These are phyloP conservation scores for Goniozus legneri DNA, from an alignment of 1,140 invertebrate species.

Conservation along the genomic window DNA sequence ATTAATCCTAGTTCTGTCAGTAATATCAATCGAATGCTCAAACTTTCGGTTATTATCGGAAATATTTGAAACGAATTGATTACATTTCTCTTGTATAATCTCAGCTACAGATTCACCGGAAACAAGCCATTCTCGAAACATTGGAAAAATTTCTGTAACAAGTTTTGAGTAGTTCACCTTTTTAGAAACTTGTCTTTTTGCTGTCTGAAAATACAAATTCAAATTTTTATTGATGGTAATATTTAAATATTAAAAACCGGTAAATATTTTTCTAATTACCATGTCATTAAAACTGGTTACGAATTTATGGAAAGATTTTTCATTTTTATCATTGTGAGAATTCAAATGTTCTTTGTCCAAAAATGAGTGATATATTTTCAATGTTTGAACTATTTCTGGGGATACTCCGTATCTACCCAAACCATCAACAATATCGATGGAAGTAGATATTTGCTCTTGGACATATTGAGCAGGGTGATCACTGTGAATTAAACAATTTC, in stretches of 20 bases:
- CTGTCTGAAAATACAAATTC: too few species aligned
- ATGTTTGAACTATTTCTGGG: conserved; percentile 24
- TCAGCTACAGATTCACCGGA: too few species aligned
- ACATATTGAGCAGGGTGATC: background rate
- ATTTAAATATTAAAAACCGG: conserved; percentile 10
- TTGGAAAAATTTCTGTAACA: background rate
- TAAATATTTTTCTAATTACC: conserved; percentile 4
- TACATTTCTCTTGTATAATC: too few species aligned
- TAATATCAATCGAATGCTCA: too few species aligned
- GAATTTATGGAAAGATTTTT: conserved; percentile 7
- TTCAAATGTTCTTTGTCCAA: conserved; percentile 15
- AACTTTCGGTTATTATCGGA: too few species aligned
- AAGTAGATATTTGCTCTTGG: conserved; percentile 11
- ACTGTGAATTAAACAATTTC: conserved; percentile 25
- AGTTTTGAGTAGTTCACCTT: background rate
- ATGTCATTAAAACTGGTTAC: background rate
- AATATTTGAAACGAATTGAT: too few species aligned
- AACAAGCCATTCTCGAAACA: conserved; percentile 8
- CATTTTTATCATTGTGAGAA: background rate
- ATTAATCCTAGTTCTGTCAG: too few species aligned
- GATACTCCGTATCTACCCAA: conserved; percentile 31
- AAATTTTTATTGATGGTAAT: too few species aligned
- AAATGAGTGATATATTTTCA: conserved; percentile 32
- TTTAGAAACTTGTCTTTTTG: background rate
- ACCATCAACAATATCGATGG: conserved; percentile 26